Conservation (phyloP, 2,888 invertebrate species). For the Bhutanitis thaidina region DNA sequence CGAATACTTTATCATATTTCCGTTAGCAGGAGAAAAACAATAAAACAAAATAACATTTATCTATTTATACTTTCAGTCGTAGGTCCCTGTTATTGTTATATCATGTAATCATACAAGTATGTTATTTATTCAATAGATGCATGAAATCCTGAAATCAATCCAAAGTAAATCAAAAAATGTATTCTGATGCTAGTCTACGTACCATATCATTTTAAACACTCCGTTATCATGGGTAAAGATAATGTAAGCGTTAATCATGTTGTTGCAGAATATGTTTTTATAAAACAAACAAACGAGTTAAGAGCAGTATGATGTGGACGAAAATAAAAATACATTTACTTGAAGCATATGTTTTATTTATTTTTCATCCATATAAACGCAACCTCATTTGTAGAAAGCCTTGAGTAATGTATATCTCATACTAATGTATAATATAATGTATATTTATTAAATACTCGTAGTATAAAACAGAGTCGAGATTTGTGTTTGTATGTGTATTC, state of each 20-base stretch:
- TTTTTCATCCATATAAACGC: not conserved
- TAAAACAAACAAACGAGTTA: slow-evolving; percentile 72
- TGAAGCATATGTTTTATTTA: slow-evolving; percentile 29
- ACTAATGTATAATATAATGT: no score
- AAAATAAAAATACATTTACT: slow-evolving; percentile 73
- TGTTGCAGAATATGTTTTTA: slow-evolving; percentile 77
- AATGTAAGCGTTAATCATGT: slow-evolving; percentile 69
- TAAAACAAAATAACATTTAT: not conserved
- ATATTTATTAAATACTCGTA: no score
- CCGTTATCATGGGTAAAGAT: slow-evolving; percentile 52
- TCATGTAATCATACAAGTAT: slow-evolving; percentile 13
- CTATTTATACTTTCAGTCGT: slow-evolving; percentile 6
- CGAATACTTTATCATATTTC: not conserved
- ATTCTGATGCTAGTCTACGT: slow-evolving; percentile 64
- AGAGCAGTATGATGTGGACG: slow-evolving; percentile 72
- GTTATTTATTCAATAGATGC: slow-evolving; percentile 19
- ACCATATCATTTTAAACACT: slow-evolving; percentile 76
- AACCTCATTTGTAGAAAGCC: no score
- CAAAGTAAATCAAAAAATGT: slow-evolving; percentile 6
- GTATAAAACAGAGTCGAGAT: no score
- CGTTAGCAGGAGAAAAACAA: slow-evolving; percentile 8
- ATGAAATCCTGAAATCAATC: slow-evolving; percentile 7
- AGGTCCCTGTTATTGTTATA: slow-evolving; percentile 16
- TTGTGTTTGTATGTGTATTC: no score
- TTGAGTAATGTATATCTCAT: no score